Evolutionary conservation across 2,888 invertebrate genomes (phyloP), one percentile per base, ranked within the genome.

Genomic region (Patella ulyssiponensis): DNA sequence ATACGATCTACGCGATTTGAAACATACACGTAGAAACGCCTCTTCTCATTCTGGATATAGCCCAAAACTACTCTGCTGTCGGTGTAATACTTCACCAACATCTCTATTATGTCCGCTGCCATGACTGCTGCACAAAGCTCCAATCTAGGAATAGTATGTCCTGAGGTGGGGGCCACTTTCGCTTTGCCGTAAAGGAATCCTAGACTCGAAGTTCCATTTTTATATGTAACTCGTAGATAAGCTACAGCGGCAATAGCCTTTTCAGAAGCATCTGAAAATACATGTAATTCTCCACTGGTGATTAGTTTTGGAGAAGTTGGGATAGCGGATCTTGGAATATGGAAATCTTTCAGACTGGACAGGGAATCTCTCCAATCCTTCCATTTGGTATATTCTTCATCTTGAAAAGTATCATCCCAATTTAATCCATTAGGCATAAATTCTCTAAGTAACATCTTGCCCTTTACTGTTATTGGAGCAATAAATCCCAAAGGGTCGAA

Each of bases 351-450:
- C 1, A 78, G 73, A 12, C 14, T 14, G n/a, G 54, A 20, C 69
- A 75, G 17, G 20, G 75, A 75, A 9, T 64, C 15, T 54, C 51
- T 75, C 75, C 73, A 78, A 7, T 11, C 33, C 27, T 72, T 23
- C 75, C 78, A 78, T 44, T 79, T 75, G 12, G 17, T 20, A 14
- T 17, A 54, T 2, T n/a, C 77, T 64, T 27, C 75, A 15, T 3
- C 58, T 17, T 84, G 80, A 44, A 85, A 71, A 14, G 79, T 79
- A 14, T 82, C 78, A 79, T 86, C 84, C 84, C 84, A 86, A 52
- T 79, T 81, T 9, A 14, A 51, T 15, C 75, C 80, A 14, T 71
- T 33, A n/a, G 75, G 23, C 15, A 82, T 76, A 9, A 83, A 27
- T 3, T 80, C 80, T 76, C 84, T 72, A 7, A 85, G 77, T 11